Evolutionary conservation across 2,888 invertebrate species (phyloP).

Genomic region (Tetranychus truncatus): DNA sequence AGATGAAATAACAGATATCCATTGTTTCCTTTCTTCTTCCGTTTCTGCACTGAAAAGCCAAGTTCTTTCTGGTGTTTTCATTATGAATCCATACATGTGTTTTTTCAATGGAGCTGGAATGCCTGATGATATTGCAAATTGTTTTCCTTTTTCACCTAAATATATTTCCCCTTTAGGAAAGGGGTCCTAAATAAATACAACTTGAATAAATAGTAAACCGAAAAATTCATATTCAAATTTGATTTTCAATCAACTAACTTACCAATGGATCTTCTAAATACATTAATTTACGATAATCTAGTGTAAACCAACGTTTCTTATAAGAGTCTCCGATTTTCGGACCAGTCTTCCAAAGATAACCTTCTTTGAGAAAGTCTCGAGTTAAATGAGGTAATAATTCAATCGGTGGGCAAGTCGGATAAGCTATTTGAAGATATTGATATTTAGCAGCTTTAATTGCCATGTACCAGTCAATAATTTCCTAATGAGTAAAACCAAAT

Average conservation of each 20-base stretch:
- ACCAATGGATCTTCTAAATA: slow-evolving; percentile 67
- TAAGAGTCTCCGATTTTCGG: slow-evolving; percentile 61
- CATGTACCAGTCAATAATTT: slow-evolving; percentile 66
- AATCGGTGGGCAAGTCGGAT: slow-evolving; percentile 40
- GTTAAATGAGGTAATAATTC: slow-evolving; percentile 49
- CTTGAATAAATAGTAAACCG: not conserved
- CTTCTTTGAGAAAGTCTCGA: slow-evolving; percentile 64
- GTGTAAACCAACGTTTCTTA: slow-evolving; percentile 67
- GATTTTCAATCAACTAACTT: slow-evolving; percentile 24
- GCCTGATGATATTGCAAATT: slow-evolving; percentile 52
- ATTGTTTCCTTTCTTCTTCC: slow-evolving; percentile 55
- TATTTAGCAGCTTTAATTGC: slow-evolving; percentile 66
- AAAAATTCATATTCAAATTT: too few relatives aligned
- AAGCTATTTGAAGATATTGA: slow-evolving; percentile 61
- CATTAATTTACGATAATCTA: slow-evolving; percentile 64
- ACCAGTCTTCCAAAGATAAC: slow-evolving; percentile 74
- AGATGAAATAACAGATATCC: slow-evolving; percentile 56
- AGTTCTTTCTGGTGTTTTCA: slow-evolving; percentile 57
- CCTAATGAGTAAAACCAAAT: slow-evolving; percentile 30
- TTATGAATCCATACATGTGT: slow-evolving; percentile 58
- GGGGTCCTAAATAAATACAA: slow-evolving; percentile 43
- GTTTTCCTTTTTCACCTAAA: slow-evolving; percentile 55
- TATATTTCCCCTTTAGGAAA: slow-evolving; percentile 80
- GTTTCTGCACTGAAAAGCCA: slow-evolving; percentile 56
- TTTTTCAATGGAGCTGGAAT: slow-evolving; percentile 43